These are phyloP conservation scores for Nixonia krombeini DNA, from an alignment of 1,140 invertebrate genomes.

Conservation along the genomic window DNA sequence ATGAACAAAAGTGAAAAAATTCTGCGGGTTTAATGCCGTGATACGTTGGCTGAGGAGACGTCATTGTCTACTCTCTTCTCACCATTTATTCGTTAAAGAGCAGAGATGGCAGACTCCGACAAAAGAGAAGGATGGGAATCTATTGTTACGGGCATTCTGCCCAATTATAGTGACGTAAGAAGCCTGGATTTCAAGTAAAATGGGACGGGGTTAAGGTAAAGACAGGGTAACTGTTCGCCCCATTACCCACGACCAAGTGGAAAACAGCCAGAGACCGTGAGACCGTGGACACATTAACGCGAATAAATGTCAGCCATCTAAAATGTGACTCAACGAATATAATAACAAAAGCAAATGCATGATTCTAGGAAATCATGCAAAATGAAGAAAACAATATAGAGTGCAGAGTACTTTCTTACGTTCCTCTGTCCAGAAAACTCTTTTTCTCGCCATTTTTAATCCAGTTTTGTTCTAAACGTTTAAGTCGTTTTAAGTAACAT, in stretches of 20 bases:
- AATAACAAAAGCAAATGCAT: slow-evolving; percentile 32
- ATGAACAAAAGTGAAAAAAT: background rate
- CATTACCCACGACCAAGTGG: slow-evolving; percentile 44
- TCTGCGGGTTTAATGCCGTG: slow-evolving; percentile 7
- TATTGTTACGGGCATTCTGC: slow-evolving; percentile 42
- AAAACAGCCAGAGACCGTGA: slow-evolving; percentile 40
- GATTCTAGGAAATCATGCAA: too few relatives aligned
- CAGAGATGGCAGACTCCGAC: slow-evolving; percentile 23
- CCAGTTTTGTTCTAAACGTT: too few relatives aligned
- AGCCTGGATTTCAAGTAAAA: slow-evolving; percentile 42
- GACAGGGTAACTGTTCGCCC: slow-evolving; percentile 40
- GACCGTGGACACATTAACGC: slow-evolving; percentile 40
- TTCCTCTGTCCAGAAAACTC: too few relatives aligned
- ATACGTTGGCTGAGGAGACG: slow-evolving; percentile 26
- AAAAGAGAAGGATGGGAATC: slow-evolving; percentile 36
- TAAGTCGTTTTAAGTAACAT: too few relatives aligned
- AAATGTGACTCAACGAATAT: slow-evolving; percentile 29
- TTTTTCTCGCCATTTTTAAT: too few relatives aligned
- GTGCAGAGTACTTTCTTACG: too few relatives aligned
- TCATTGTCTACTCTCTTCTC: slow-evolving; percentile 35
- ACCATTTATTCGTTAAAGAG: slow-evolving; percentile 39
- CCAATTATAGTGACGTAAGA: slow-evolving; percentile 43
- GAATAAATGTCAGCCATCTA: slow-evolving; percentile 36
- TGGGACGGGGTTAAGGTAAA: slow-evolving; percentile 31
- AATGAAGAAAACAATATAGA: too few relatives aligned